A percentile compares a stretch with the other conserved stretches of the same genome.
Evolutionary conservation across 2,888 invertebrate species (phyloP).

Genomic region (Drosophila greeni): DNA sequence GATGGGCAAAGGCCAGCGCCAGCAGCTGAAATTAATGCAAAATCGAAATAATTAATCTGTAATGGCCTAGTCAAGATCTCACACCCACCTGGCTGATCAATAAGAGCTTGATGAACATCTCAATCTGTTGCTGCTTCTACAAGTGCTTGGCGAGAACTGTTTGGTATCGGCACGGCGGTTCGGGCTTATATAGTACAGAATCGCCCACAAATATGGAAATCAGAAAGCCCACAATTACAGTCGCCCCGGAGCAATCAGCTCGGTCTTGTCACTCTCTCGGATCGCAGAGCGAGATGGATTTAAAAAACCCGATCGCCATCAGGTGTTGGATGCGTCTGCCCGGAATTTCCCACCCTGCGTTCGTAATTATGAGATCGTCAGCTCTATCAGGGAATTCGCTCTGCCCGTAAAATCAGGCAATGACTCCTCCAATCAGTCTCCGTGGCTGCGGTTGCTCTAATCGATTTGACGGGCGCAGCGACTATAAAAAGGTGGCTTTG

Average conservation of each 20-base stretch:
- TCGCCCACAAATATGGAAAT: conserved; percentile 42
- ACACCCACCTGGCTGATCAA: conserved; percentile 53
- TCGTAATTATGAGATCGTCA: conserved; percentile 12
- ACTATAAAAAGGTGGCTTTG: conserved; percentile 50
- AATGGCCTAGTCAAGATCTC: neutral
- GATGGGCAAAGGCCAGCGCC: conserved; percentile 29
- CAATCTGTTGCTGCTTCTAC: conserved; percentile 1
- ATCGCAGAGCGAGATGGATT: conserved; percentile 13
- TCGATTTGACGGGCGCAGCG: conserved; percentile 39
- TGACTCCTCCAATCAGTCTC: conserved; percentile 23
- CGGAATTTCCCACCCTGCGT: conserved; percentile 33
- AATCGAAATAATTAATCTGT: neutral
- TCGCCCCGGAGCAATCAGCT: conserved; percentile 35
- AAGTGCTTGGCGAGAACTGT: conserved; percentile 37
- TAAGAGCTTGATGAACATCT: conserved; percentile 53
- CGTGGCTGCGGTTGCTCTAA: conserved; percentile 25
- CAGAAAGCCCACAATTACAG: conserved; percentile 44
- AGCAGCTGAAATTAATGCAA: conserved; percentile 37
- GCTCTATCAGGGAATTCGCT: conserved; percentile 27
- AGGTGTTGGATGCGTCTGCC: conserved; percentile 31
- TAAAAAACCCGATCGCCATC: conserved; percentile 45
- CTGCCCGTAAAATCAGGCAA: conserved; percentile 25
- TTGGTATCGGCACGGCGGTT: conserved; percentile 12
- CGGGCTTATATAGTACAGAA: conserved; percentile 52
- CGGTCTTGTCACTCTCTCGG: neutral